Conservation (phyloP, 2,113 vertebrate genomes). For the Lagopus leucura region DNA sequence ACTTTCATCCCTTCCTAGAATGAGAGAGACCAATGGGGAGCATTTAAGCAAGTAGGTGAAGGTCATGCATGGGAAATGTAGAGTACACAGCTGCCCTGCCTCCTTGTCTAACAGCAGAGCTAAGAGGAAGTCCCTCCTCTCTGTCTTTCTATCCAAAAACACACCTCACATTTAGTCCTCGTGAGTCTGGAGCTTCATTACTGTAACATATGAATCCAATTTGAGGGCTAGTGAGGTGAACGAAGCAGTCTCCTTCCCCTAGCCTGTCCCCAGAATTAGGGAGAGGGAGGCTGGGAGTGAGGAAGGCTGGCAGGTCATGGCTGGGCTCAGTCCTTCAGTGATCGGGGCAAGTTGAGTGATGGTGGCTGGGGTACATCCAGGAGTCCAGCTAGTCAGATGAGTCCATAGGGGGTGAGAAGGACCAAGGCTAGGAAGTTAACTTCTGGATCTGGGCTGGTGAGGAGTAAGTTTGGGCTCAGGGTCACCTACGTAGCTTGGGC, state of each 20-base stretch:
- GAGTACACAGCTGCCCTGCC: fast-evolving
- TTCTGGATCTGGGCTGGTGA: neutral
- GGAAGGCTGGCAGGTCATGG: fast-evolving
- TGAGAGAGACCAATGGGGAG: neutral
- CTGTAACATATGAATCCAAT: too few relatives aligned
- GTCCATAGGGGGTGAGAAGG: neutral
- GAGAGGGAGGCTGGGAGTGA: fast-evolving
- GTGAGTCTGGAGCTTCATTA: neutral
- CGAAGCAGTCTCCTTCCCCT: neutral
- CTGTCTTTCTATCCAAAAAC: neutral
- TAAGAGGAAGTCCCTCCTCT: neutral
- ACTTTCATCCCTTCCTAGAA: neutral
- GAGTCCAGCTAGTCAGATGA: neutral
- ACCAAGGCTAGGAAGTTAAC: neutral
- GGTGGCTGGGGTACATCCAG: neutral
- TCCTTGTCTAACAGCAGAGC: neutral
- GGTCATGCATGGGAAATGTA: neutral
- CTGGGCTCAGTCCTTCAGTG: neutral
- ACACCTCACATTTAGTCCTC: neutral
- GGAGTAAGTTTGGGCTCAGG: neutral
- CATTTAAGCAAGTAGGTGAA: neutral
- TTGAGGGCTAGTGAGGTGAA: neutral
- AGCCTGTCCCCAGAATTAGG: neutral
- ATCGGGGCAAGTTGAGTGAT: fast-evolving
- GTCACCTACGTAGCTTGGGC: neutral